Evolutionary conservation across 1,140 invertebrate species (phyloP), one percentile per base, ranked within the genome.

Genomic region (Drosophila saltans): DNA sequence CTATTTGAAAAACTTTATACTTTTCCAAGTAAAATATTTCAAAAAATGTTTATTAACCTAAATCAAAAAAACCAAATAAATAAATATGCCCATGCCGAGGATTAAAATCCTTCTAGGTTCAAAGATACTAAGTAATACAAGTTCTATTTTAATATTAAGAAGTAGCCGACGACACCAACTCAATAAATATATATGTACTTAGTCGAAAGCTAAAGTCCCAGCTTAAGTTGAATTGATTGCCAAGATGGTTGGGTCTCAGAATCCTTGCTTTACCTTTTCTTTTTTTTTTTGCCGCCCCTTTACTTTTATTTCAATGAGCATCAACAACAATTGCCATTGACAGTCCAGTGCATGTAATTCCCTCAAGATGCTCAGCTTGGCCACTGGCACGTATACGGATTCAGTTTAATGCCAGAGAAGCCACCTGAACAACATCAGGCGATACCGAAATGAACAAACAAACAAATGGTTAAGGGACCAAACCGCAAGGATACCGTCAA

Each of bases 311-410:
- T 83, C 80, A 83, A 76, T 83, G 58, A 76, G 40, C 76, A 80
- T 76, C 69, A 67, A 69, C 64, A 77, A 79, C 69, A 70, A 74
- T 69, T 69, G 77, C 62, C 57, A 52, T 56, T 7, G 16, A 36
- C 39, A 66, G 69, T n/a, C 24, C 40, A 66, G 63, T n/a, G 21
- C 40, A 52, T 80, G 52, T 11, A 21, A 63, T 45, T 67, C 45
- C 39, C 30, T 36, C 11, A 57, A 69, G 61, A 68, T 82, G 68
- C 77, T 62, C 21, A 57, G 24, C 48, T 60, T 48, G 41, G 41
- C 21, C 61, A 39, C 78, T 60, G 43, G 75, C 81, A 85, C 81
- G 81, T 85, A 85, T 61, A 81, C 58, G 78, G 78, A 86, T 86
- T 85, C 69, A 56, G 72, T 78, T 85, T 81, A 81, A 85, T 86